Evolutionary conservation across 2,888 invertebrate genomes (phyloP).

Genomic region (Drosophila vallismaia): DNA sequence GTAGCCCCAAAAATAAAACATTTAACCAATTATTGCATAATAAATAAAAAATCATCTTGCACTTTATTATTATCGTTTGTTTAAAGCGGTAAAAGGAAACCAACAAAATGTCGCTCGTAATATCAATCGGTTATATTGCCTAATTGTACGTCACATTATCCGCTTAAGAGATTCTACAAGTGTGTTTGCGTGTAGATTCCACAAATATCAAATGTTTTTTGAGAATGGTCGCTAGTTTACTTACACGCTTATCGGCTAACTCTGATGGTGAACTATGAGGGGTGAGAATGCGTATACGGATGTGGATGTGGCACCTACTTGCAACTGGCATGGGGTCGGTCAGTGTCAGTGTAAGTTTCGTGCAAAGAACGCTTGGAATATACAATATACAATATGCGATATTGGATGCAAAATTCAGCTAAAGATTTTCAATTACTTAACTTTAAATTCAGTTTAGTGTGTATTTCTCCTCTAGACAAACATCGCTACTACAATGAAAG

Average conservation of each 20-base stretch:
- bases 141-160: constrained; percentile 62
- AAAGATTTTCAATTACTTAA: constrained; percentile 66
- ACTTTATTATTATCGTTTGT: constrained; percentile 64
- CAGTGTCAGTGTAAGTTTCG: constrained; percentile 42
- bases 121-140: constrained; percentile 77
- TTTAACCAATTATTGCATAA: constrained; percentile 14
- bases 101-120: constrained; percentile 78
- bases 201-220: constrained; percentile 58
- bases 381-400: constrained; percentile 46
- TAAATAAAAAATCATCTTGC: constrained; percentile 53
- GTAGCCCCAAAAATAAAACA: neutral
- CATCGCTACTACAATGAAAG: constrained; percentile 54
- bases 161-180: constrained; percentile 50
- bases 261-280: constrained; percentile 27
- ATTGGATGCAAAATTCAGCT: constrained; percentile 53
- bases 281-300: constrained; percentile 6
- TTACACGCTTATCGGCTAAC: constrained; percentile 41
- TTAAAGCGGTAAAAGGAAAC: constrained; percentile 73
- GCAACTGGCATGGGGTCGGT: constrained; percentile 66
- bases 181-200: constrained; percentile 60
- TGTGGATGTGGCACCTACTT: constrained; percentile 41
- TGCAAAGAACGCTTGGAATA: constrained; percentile 36
- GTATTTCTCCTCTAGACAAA: constrained; percentile 3
- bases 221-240: constrained; percentile 48
- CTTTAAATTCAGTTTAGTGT: constrained; percentile 60